Percentiles rank a stretch among this genome's conserved stretches.
phyloP scores from a whole-genome alignment of 1,140 invertebrate species.

The Tetragnatha versicolor region DNA sequence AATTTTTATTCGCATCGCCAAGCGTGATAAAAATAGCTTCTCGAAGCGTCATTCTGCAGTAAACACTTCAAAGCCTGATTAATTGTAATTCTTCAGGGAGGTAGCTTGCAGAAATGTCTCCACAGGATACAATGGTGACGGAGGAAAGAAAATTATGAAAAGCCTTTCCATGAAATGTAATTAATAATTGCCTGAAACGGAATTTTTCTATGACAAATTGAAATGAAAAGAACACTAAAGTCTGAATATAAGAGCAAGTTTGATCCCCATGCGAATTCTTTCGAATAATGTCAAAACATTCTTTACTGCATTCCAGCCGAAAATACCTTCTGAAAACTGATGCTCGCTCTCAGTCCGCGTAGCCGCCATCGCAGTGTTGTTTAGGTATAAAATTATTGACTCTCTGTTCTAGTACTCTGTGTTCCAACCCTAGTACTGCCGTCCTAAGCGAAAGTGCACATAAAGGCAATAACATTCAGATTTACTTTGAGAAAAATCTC shows the following conservation, averaged over 20 bases:
- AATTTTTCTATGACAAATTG: conserved; percentile 5
- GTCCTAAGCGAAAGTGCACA: too few species aligned
- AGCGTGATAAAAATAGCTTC: too few species aligned
- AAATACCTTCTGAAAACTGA: conserved; percentile 18
- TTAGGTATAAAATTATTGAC: too few species aligned
- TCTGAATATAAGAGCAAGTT: background rate
- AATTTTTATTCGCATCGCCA: too few species aligned
- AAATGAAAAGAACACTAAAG: conserved; percentile 5
- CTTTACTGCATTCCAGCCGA: conserved; percentile 6
- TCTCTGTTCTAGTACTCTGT: too few species aligned
- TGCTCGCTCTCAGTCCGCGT: background rate
- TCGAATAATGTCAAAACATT: conserved; percentile 19
- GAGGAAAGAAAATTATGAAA: background rate
- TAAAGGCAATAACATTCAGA: too few species aligned
- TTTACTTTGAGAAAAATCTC: too few species aligned
- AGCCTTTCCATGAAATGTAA: background rate
- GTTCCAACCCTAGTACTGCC: too few species aligned
- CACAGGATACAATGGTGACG: too few species aligned
- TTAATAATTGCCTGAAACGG: conserved; percentile 3
- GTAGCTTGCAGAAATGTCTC: too few species aligned
- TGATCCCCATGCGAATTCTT: conserved; percentile 7
- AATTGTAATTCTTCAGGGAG: background rate
- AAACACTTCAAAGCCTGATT: background rate
- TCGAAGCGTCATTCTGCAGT: too few species aligned
- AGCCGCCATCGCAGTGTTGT: background rate